Base-by-base conservation (phyloP, 2,797 vertebrate species). In the Varecia variegata region DNA sequence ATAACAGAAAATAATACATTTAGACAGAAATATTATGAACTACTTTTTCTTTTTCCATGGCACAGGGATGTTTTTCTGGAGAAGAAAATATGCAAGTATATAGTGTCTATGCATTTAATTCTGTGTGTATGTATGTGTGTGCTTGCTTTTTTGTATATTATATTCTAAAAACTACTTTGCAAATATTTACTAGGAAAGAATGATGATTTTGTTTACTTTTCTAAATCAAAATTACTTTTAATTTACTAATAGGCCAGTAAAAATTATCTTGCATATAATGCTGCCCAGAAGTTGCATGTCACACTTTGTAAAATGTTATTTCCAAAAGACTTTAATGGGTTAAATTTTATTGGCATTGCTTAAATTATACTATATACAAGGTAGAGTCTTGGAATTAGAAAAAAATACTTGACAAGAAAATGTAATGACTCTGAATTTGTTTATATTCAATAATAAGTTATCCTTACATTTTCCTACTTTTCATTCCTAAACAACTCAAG, bases 271-370 rank as follows among this genome's bases (percentile, higher is more conserved):
- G 20, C 27, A 45, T 40, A 52, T 45, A 43, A 58, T 40, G 30
- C 79, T 95, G n/a, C 17, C 62, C n/a, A 50, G 73, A 95, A 93
- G 30, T 73, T 94, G 52, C 38, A 88, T 93, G 90, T 80, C 40
- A 80, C 4, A 65, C 10, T 71, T 96, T 80, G 12, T 86, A 86
- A 93, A 84, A 52, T 73, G 67, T 52, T 96, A 84, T 5, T 93
- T 96, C 56, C 71, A 65, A 92, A 92, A 87, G 38, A 83, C 20
- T 81, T 43, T 47, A 76, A 68, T 45, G 45, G 58, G 15, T 77
- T 94, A 71, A 81, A 90, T 62, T 85, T 83, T 86, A 79, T 35
- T 93, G 8, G 45, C 70, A 58, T 82, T 43, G 2, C 3, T 7
- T 77, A 77, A 13, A 17, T 76, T 74, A 54, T 58, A 40, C 56